Conservation (phyloP, 2,797 vertebrate genomes). For the Vireo griseus region DNA sequence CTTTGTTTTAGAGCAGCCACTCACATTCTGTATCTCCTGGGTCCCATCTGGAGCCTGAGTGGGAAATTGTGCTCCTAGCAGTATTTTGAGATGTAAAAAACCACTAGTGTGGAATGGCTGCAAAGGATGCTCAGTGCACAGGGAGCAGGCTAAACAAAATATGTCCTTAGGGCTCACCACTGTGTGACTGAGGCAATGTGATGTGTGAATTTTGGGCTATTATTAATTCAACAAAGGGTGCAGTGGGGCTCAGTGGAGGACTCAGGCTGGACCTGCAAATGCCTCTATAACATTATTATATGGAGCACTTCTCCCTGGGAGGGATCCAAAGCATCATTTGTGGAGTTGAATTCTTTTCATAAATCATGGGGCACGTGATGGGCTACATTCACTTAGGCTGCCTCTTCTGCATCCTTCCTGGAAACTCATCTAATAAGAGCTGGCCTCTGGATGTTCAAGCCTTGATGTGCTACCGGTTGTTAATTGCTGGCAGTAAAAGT, state of each 20-base stretch:
- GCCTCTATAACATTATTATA: background rate
- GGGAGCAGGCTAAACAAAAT: slow-evolving; percentile 25
- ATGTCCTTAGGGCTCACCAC: slow-evolving; percentile 41
- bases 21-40: background rate
- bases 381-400: background rate
- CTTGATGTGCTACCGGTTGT: background rate
- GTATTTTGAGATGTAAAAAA: slow-evolving; percentile 52
- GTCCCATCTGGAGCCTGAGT: slow-evolving; percentile 52
- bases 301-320: slow-evolving; percentile 13
- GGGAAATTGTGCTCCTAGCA: slow-evolving; percentile 59
- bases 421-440: slow-evolving; percentile 22
- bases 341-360: background rate
- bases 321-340: slow-evolving; percentile 15
- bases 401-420: slow-evolving; percentile 38
- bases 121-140: background rate
- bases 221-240: slow-evolving; percentile 31
- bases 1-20: slow-evolving; percentile 13
- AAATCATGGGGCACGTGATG: background rate
- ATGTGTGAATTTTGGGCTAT: slow-evolving; percentile 46
- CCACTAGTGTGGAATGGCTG: slow-evolving; percentile 55
- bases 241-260: slow-evolving; percentile 8
- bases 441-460: slow-evolving; percentile 12
- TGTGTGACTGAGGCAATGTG: background rate
- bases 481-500: slow-evolving; percentile 46
- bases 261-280: background rate